Evolutionary conservation across 2,888 invertebrate species (phyloP).

Genomic region (Macropis europaea): DNA sequence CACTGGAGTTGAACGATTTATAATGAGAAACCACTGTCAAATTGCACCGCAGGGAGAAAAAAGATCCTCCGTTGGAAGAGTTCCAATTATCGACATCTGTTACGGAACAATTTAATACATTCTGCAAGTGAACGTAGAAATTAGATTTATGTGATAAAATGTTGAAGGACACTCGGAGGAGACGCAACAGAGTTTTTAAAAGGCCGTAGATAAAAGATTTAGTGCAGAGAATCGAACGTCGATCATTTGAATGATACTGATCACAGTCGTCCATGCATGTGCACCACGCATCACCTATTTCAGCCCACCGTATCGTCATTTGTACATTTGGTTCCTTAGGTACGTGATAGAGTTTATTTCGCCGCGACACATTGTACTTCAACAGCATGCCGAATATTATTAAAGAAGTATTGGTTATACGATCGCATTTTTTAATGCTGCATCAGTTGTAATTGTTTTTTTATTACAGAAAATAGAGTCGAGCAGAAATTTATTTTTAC

Average conservation of each 20-base stretch:
- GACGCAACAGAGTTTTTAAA: neutral
- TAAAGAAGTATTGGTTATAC: neutral
- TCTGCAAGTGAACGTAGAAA: conserved; percentile 9
- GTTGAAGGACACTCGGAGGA: neutral
- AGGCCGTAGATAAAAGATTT: conserved; percentile 9
- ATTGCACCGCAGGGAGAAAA: too few species aligned
- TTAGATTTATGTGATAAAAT: conserved; percentile 8
- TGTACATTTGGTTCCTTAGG: conserved; percentile 26
- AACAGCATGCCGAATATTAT: conserved; percentile 14
- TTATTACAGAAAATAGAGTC: neutral
- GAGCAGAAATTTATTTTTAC: neutral
- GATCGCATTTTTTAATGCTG: neutral
- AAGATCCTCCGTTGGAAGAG: too few species aligned
- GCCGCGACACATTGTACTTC: neutral
- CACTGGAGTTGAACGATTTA: too few species aligned
- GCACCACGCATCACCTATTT: conserved; percentile 53
- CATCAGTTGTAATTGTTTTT: neutral
- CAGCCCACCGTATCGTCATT: conserved; percentile 30
- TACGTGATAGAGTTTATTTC: neutral
- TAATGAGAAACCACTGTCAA: too few species aligned
- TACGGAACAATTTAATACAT: too few species aligned
- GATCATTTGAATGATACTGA: conserved; percentile 32
- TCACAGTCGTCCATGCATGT: conserved; percentile 52
- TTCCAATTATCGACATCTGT: too few species aligned
- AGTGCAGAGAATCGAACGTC: conserved; percentile 4